phyloP scores from a whole-genome alignment of 2,888 invertebrate genomes.

The Stenchaetothrips biformis region DNA sequence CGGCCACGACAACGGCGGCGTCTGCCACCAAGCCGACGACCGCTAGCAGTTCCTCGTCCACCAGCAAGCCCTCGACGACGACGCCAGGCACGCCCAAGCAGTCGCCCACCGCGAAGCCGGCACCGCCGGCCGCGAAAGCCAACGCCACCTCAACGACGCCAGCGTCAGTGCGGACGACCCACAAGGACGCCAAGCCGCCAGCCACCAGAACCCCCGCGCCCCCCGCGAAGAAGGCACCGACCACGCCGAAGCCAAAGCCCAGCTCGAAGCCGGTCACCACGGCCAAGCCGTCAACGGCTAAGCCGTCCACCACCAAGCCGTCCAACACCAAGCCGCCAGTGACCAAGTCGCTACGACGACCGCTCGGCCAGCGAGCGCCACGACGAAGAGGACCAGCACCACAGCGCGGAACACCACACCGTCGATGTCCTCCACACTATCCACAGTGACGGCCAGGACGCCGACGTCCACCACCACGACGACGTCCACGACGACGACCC shows the following conservation, averaged over 20 bases:
- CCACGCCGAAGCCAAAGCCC: not conserved
- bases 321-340: not conserved
- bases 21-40: not conserved
- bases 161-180: not conserved
- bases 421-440: not conserved
- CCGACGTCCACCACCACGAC: conserved; percentile 26
- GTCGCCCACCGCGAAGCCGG: not conserved
- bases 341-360: not conserved
- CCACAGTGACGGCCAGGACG: not conserved
- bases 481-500: conserved; percentile 32
- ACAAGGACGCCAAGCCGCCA: not conserved
- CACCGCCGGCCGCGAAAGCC: no score
- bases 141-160: no score
- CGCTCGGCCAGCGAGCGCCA: not conserved
- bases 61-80: not conserved
- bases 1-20: not conserved
- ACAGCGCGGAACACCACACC: not conserved
- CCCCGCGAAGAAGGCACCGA: not conserved
- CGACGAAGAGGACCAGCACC: not conserved
- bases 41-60: no score
- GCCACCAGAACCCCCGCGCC: not conserved
- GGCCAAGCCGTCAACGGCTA: not conserved
- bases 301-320: not conserved
- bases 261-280: not conserved
- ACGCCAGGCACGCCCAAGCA: not conserved